Evolutionary conservation across 2,888 invertebrate species (phyloP).

Genomic region (Drosophila setosimentum): DNA sequence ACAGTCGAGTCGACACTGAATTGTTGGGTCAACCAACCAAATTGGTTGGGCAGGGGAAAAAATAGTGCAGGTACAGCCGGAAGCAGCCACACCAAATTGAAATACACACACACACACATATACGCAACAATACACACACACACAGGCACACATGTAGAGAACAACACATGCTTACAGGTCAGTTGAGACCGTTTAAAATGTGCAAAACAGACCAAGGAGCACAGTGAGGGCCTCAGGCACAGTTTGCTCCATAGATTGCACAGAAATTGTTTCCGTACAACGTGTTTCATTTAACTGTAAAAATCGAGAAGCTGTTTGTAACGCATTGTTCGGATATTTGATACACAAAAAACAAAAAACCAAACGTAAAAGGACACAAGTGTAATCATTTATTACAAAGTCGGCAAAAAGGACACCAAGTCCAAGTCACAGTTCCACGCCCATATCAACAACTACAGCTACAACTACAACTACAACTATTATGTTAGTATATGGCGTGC

Average conservation of each 20-base stretch:
- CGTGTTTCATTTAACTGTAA: conserved; percentile 81
- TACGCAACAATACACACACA: too few relatives aligned
- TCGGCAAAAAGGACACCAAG: conserved; percentile 19
- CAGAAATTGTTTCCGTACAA: conserved; percentile 80
- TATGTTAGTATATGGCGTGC: conserved; percentile 43
- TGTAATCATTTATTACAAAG: conserved; percentile 59
- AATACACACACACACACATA: conserved; percentile 32
- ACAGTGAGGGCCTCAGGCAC: conserved; percentile 42
- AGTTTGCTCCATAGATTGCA: conserved; percentile 66
- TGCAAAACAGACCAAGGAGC: conserved; percentile 51
- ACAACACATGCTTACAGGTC: conserved; percentile 17
- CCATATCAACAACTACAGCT: conserved; percentile 3
- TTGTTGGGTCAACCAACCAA: conserved; percentile 45
- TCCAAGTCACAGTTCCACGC: neutral
- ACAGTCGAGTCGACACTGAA: conserved; percentile 15
- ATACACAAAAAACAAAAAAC: conserved; percentile 30
- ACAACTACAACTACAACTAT: conserved; percentile 16
- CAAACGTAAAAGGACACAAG: conserved; percentile 13
- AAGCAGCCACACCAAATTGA: conserved; percentile 68
- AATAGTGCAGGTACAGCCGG: conserved; percentile 43
- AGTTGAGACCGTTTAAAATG: conserved; percentile 52
- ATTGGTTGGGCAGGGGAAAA: conserved; percentile 35
- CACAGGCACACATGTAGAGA: conserved; percentile 1
- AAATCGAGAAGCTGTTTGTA: conserved; percentile 51
- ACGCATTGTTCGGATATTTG: conserved; percentile 63